A percentile compares a stretch with the other conserved stretches of the same genome.
Evolutionary conservation across 1,140 invertebrate species (phyloP).

Genomic region (Cydia pomonella): DNA sequence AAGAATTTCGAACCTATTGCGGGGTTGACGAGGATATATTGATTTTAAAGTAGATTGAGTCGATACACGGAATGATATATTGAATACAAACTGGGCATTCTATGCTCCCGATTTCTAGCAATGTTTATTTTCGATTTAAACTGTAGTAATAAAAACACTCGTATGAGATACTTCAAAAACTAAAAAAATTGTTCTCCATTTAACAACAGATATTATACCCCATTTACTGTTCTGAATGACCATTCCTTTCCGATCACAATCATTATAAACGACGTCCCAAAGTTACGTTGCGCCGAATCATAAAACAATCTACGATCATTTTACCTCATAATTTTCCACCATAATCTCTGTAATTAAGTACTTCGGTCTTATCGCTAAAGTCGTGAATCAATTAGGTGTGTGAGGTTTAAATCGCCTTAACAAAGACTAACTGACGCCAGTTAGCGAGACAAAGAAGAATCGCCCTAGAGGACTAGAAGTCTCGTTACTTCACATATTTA

Average conservation of each 20-base stretch:
- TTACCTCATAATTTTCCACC: not conserved
- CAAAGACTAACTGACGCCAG: slow-evolving; percentile 6
- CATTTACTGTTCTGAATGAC: not conserved
- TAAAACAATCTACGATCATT: slow-evolving; percentile 22
- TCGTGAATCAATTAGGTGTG: slow-evolving; percentile 28
- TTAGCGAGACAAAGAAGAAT: slow-evolving; percentile 10
- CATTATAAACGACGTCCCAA: slow-evolving; percentile 14
- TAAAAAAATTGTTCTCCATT: not conserved
- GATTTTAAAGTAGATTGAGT: slow-evolving; percentile 26
- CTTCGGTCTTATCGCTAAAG: slow-evolving; percentile 2
- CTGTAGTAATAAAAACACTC: not conserved
- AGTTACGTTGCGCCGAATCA: not conserved
- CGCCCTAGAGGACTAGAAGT: not conserved
- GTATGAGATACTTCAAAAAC: not conserved
- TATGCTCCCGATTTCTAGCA: not conserved
- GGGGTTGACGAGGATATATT: not conserved
- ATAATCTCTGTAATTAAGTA: slow-evolving; percentile 17
- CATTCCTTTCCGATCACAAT: not conserved
- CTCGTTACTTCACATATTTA: slow-evolving; percentile 10
- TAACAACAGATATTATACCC: not conserved
- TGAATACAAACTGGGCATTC: not conserved
- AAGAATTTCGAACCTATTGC: not conserved
- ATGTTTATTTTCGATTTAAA: not conserved
- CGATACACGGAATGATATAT: slow-evolving; percentile 19
- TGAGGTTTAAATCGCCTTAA: slow-evolving; percentile 3